Percentiles rank a stretch among this genome's conserved stretches.
Conservation (phyloP, 1,140 invertebrate species). For the Geopemphigus sp. region DNA sequence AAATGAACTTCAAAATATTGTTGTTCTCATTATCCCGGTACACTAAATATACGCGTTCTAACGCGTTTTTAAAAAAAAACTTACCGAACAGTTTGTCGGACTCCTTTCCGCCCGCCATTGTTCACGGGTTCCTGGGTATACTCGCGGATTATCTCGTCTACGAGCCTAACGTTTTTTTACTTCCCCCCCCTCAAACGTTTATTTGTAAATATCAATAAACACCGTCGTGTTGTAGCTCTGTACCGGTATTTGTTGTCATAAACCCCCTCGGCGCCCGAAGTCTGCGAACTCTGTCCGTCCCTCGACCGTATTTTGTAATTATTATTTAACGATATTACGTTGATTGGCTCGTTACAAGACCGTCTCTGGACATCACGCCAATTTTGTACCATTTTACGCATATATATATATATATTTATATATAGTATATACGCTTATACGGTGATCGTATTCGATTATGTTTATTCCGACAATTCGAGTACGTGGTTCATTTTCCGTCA, state of each 20-base stretch:
- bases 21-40: not conserved
- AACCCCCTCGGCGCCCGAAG: not conserved
- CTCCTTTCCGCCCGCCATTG: not conserved
- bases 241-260: not conserved
- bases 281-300: not conserved
- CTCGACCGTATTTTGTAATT: slow-evolving; percentile 15
- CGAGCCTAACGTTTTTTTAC: no score
- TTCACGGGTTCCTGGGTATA: no score
- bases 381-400: not conserved
- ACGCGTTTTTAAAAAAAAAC: not conserved
- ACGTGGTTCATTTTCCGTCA: no score
- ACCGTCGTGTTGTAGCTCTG: no score
- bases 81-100: not conserved
- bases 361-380: not conserved
- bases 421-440: no score
- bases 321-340: slow-evolving; percentile 31
- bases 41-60: not conserved
- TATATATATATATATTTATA: not conserved
- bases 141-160: no score
- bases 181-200: not conserved
- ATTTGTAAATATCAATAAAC: not conserved
- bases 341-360: slow-evolving; percentile 34
- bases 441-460: not conserved
- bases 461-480: no score
- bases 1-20: not conserved